phyloP scores from a whole-genome alignment of 1,140 invertebrate genomes.

The Diplogasteroides magnus region DNA sequence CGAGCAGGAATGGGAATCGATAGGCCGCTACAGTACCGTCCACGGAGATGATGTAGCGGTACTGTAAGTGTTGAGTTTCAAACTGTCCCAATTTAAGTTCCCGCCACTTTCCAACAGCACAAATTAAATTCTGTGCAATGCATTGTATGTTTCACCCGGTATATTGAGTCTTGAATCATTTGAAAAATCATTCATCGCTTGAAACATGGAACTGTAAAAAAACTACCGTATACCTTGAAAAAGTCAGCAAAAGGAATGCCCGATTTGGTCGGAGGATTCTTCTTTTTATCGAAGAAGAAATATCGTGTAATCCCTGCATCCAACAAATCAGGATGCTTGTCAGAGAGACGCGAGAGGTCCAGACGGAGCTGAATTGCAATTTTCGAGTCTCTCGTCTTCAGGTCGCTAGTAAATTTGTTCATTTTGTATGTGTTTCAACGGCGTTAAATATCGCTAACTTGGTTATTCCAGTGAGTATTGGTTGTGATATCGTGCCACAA shows the following conservation, averaged over 20 bases:
- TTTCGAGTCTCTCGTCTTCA: too few relatives aligned
- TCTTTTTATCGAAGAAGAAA: slow-evolving; percentile 79
- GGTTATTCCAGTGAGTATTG: too few relatives aligned
- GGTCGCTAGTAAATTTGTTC: too few relatives aligned
- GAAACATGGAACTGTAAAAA: too few relatives aligned
- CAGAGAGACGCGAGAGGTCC: slow-evolving; percentile 73
- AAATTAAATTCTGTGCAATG: too few relatives aligned
- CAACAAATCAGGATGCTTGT: slow-evolving; percentile 72
- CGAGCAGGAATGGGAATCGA: slow-evolving; percentile 81
- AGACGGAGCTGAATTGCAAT: slow-evolving; percentile 61
- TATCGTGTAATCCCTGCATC: slow-evolving; percentile 91
- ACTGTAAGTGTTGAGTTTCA: slow-evolving; percentile 63
- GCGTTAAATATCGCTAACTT: too few relatives aligned
- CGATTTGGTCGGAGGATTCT: slow-evolving; percentile 76
- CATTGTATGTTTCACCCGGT: too few relatives aligned
- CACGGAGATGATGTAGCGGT: slow-evolving; percentile 88
- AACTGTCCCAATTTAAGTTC: slow-evolving; percentile 7
- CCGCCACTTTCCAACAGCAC: too few relatives aligned
- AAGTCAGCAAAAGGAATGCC: slow-evolving; percentile 88
- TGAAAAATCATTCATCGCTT: too few relatives aligned
- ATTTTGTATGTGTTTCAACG: too few relatives aligned
- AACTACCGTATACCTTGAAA: slow-evolving; percentile 73
- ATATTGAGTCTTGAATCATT: too few relatives aligned
- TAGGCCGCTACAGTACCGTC: slow-evolving; percentile 95
- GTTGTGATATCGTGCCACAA: too few relatives aligned